Conservation (phyloP, 2,113 vertebrate genomes). For the Papio anubis region DNA sequence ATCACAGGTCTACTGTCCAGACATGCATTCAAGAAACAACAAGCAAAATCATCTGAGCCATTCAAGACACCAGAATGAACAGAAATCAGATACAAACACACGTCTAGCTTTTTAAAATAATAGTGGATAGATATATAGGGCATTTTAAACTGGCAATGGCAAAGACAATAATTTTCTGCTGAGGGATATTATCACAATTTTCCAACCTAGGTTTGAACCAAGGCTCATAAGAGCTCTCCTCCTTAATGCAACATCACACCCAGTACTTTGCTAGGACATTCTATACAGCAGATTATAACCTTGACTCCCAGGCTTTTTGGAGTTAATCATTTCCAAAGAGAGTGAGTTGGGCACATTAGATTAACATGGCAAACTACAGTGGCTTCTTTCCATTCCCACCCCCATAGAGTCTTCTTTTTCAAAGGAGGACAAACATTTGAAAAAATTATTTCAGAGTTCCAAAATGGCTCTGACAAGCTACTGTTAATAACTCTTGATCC, state of each 20-base stretch:
- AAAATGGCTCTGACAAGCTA: neutral
- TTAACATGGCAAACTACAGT: neutral
- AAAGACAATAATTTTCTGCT: conserved; percentile 52
- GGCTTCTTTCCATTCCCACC: neutral
- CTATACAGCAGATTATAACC: neutral
- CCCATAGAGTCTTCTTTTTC: neutral
- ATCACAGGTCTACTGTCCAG: neutral
- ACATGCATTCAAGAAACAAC: neutral
- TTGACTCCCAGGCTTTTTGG: neutral
- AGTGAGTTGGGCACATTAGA: neutral
- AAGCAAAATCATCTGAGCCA: neutral
- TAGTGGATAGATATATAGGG: neutral
- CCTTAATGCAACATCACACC: conserved; percentile 22
- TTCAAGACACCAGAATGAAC: neutral
- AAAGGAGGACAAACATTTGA: neutral
- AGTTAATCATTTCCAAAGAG: conserved; percentile 20
- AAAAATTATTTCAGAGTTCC: neutral
- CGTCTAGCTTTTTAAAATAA: conserved; percentile 4
- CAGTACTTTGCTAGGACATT: neutral
- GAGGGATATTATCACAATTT: conserved; percentile 33
- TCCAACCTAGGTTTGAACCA: conserved; percentile 44
- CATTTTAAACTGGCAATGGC: conserved; percentile 26
- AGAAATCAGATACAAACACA: neutral
- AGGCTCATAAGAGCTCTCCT: neutral
- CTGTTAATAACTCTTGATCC: neutral